phyloP scores from a whole-genome alignment of 2,113 vertebrate species.

The Megaceryle torquata region DNA sequence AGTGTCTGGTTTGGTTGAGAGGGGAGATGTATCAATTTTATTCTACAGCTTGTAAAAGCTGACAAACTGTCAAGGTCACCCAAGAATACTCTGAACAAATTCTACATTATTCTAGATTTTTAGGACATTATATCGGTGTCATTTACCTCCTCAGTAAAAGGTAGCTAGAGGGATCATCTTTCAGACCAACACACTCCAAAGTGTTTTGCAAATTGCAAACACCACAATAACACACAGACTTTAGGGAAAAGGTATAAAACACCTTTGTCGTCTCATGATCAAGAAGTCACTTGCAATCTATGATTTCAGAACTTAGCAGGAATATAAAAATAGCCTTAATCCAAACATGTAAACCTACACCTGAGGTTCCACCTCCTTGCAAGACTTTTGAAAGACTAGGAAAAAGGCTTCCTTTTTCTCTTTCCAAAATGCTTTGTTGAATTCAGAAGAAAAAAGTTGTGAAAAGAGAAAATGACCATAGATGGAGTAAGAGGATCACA shows the following conservation, averaged over 20 bases:
- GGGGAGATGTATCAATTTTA: not conserved
- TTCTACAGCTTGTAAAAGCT: not conserved
- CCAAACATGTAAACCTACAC: not conserved
- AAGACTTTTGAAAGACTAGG: not conserved
- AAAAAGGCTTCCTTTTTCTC: not conserved
- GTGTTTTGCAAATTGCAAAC: not conserved
- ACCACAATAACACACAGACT: not conserved
- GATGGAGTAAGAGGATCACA: not conserved
- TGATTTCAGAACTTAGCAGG: not conserved
- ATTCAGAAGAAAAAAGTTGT: not conserved
- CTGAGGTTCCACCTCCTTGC: not conserved
- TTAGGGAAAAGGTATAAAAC: not conserved
- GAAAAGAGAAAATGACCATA: not conserved
- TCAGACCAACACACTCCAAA: not conserved
- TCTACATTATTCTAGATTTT: not conserved
- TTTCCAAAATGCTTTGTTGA: not conserved
- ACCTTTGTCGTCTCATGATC: not conserved
- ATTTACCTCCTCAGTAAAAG: not conserved
- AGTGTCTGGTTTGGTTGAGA: not conserved
- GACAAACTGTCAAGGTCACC: not conserved
- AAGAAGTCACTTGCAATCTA: not conserved
- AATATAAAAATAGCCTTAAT: not conserved
- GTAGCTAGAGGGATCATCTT: not conserved
- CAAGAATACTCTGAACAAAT: not conserved
- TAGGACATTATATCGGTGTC: accelerated